These are phyloP conservation scores for Illadopsis cleaveri DNA, from an alignment of 2,113 vertebrate species.

Conservation along the genomic window DNA sequence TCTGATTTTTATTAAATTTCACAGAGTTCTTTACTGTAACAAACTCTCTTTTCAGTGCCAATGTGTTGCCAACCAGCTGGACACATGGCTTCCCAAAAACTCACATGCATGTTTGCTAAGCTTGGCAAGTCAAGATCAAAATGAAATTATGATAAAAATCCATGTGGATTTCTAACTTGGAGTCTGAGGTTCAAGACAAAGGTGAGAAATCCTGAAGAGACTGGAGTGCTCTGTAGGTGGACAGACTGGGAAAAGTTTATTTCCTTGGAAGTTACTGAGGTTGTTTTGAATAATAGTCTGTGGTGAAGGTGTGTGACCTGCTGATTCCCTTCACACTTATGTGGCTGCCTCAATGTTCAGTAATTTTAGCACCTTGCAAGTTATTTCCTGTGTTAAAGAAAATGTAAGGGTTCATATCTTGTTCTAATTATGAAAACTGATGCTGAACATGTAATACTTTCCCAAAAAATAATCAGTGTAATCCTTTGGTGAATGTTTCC, in stretches of 20 bases:
- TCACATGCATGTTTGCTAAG: neutral
- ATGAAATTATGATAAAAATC: constrained; percentile 29
- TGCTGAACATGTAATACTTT: neutral
- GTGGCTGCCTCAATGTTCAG: neutral
- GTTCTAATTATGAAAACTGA: neutral
- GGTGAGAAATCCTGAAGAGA: constrained; percentile 8
- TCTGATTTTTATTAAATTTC: neutral
- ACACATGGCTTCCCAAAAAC: neutral
- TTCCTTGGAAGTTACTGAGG: neutral
- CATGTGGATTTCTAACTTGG: constrained; percentile 11
- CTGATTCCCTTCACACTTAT: neutral
- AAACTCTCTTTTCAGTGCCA: neutral
- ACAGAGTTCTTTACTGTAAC: neutral
- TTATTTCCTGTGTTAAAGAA: neutral
- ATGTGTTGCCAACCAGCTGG: neutral
- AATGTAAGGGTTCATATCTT: neutral
- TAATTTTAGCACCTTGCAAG: neutral
- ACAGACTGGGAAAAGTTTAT: neutral
- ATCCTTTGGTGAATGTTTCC: neutral
- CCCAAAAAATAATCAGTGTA: neutral
- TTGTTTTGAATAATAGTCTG: neutral
- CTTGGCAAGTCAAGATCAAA: neutral
- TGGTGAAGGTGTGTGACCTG: neutral
- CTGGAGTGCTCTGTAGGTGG: neutral
- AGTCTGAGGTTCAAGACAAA: constrained; percentile 19